Evolutionary conservation across 2,888 invertebrate genomes (phyloP).

Genomic region (Pardosa pseudoannulata): DNA sequence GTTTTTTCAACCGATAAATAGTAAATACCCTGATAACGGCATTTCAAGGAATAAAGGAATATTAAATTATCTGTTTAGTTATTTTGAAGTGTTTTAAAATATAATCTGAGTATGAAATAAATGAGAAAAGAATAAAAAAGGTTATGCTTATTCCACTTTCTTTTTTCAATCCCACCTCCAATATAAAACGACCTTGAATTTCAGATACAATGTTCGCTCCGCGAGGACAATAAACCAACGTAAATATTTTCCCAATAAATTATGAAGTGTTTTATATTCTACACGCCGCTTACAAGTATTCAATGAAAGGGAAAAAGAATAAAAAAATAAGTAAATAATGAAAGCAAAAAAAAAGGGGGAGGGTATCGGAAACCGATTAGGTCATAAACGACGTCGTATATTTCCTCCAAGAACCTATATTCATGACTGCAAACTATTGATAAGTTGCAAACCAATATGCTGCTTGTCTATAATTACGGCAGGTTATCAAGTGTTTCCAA

Average conservation of each 20-base stretch:
- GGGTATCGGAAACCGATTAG: slow-evolving; percentile 2
- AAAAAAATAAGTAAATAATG: no score
- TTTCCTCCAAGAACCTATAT: background rate
- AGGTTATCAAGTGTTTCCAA: background rate
- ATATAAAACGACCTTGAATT: no score
- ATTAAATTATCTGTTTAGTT: no score
- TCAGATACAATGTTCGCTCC: no score
- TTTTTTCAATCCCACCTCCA: no score
- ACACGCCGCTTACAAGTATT: background rate
- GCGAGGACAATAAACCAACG: background rate
- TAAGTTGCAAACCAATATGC: slow-evolving; percentile 9
- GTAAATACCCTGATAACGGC: no score
- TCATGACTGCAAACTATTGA: slow-evolving; percentile 1
- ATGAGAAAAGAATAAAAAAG: no score
- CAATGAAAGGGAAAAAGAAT: background rate
- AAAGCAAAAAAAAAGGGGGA: background rate
- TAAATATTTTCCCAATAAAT: background rate
- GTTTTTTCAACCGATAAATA: no score
- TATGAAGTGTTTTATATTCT: background rate
- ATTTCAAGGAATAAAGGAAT: no score
- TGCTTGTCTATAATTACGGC: slow-evolving; percentile 1
- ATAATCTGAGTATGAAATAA: no score
- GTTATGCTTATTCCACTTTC: no score
- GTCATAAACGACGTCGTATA: slow-evolving; percentile 1
- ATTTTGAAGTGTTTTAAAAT: no score